phyloP scores from a whole-genome alignment of 2,113 vertebrate species.

The Sterna hirundo region DNA sequence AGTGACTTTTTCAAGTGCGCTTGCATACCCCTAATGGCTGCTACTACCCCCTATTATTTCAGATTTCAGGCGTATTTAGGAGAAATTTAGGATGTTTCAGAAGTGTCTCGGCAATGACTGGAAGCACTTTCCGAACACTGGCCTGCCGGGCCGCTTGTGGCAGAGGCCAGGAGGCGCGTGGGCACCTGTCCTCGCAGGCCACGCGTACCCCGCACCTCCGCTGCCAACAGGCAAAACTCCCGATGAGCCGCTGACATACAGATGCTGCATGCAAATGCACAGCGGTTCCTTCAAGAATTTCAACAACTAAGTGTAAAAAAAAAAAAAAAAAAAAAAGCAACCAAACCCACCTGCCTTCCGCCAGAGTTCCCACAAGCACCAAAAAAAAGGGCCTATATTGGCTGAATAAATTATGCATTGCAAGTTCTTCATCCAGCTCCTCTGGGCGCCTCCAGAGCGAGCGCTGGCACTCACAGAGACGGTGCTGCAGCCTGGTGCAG shows the following conservation, averaged over 20 bases:
- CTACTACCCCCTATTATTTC: not conserved
- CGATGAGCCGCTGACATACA: rapidly evolving
- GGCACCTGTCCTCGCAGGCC: not conserved
- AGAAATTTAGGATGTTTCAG: rapidly evolving
- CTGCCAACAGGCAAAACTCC: not conserved
- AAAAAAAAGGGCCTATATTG: not conserved
- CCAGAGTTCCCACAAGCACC: not conserved
- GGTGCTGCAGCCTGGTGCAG: not conserved
- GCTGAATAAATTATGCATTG: rapidly evolving
- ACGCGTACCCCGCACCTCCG: rapidly evolving
- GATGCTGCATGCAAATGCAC: not conserved
- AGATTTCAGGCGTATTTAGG: not conserved
- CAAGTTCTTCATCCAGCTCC: not conserved
- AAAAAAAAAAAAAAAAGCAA: not conserved
- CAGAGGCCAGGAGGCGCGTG: not conserved
- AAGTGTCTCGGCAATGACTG: not conserved
- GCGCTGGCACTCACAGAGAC: not conserved
- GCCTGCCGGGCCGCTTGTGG: not conserved
- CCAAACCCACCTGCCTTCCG: not conserved
- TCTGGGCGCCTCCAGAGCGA: not conserved
- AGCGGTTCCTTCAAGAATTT: not conserved
- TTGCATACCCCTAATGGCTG: not conserved
- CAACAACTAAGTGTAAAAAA: not conserved
- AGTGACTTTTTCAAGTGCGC: rapidly evolving
- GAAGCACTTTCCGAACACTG: not conserved